phyloP scores from a whole-genome alignment of 2,888 invertebrate species.

The Pyralis farinalis region DNA sequence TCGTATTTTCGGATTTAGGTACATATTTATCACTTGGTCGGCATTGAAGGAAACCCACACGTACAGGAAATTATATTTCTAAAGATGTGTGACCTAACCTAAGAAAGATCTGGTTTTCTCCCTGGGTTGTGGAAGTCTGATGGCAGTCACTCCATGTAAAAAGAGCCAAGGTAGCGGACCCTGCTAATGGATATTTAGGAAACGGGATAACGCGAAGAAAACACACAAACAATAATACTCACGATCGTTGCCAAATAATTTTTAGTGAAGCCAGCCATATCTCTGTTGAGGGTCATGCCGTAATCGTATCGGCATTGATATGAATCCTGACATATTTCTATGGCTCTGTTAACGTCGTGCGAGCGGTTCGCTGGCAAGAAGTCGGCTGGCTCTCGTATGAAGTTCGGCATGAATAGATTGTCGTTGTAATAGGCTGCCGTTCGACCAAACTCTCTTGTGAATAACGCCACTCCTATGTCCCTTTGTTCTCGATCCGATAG shows the following conservation, averaged over 20 bases:
- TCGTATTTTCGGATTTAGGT: too few relatives aligned
- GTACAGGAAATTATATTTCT: too few relatives aligned
- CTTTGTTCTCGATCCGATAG: slow-evolving; percentile 88
- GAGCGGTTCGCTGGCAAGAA: slow-evolving; percentile 88
- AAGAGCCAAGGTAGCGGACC: too few relatives aligned
- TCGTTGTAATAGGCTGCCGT: slow-evolving; percentile 92
- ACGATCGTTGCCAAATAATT: slow-evolving; percentile 87
- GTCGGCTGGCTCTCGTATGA: slow-evolving; percentile 83
- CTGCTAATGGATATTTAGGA: too few relatives aligned
- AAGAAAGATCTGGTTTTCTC: too few relatives aligned
- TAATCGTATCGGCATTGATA: slow-evolving; percentile 95
- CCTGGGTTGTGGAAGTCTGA: too few relatives aligned
- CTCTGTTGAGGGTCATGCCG: slow-evolving; percentile 90
- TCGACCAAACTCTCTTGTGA: slow-evolving; percentile 88
- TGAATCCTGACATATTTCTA: slow-evolving; percentile 88
- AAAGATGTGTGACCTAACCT: too few relatives aligned
- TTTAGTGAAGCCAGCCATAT: slow-evolving; percentile 92
- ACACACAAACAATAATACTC: slow-evolving; percentile 35
- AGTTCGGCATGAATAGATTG: slow-evolving; percentile 88
- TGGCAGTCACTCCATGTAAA: too few relatives aligned
- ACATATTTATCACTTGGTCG: too few relatives aligned
- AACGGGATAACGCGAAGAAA: too few relatives aligned
- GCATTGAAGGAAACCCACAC: too few relatives aligned
- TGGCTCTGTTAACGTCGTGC: slow-evolving; percentile 82
- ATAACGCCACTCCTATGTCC: slow-evolving; percentile 87